Evolutionary conservation across 2,797 vertebrate species (phyloP).

Genomic region (Molossus alvarezi): DNA sequence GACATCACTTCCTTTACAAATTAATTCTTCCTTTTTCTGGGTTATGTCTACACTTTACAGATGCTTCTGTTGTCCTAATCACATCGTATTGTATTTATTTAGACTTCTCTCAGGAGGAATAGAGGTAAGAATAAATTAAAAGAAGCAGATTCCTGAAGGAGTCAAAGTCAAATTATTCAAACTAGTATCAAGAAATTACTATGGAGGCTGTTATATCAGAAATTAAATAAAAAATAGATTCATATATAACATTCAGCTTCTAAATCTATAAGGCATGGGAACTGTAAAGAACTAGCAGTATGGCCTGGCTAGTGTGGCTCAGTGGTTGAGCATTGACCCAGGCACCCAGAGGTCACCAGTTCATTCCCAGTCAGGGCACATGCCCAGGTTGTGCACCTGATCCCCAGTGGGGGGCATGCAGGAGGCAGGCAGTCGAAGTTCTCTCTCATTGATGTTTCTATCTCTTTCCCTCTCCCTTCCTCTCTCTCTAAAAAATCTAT

Average conservation of each 20-base stretch:
- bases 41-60: background rate
- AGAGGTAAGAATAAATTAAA: background rate
- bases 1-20: background rate
- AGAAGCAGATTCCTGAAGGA: background rate
- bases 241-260: background rate
- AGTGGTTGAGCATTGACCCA: too few species aligned
- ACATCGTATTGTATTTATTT: background rate
- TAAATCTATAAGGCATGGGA: background rate
- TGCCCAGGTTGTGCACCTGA: too few species aligned
- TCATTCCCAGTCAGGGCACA: too few species aligned
- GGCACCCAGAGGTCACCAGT: too few species aligned
- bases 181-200: background rate
- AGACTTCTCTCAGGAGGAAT: background rate
- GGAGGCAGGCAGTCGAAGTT: too few species aligned
- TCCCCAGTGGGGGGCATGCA: too few species aligned
- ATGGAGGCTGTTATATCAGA: background rate
- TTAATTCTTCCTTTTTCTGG: background rate
- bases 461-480: too few species aligned
- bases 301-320: too few species aligned
- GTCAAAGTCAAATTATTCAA: background rate
- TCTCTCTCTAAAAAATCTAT: too few species aligned
- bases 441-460: too few species aligned
- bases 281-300: background rate
- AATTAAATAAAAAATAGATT: slow-evolving; percentile 17
- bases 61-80: background rate